These are phyloP conservation scores for Liposcelis brunnea DNA, from an alignment of 2,888 invertebrate genomes.

Conservation along the genomic window DNA sequence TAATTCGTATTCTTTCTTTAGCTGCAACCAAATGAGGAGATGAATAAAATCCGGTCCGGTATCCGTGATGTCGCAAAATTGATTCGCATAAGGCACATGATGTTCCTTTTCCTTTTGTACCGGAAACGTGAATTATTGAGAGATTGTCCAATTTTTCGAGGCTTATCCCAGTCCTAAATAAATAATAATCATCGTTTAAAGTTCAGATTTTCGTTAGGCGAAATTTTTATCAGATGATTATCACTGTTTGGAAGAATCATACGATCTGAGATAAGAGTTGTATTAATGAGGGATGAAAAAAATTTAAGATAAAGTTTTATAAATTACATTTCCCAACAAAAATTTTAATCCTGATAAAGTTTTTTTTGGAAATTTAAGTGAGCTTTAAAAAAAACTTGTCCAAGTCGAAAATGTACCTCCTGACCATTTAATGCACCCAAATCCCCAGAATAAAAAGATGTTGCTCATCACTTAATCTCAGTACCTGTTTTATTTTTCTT, in stretches of 20 bases:
- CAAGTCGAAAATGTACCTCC: too few relatives aligned
- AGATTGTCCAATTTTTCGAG: conserved; percentile 49
- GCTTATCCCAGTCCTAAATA: conserved; percentile 40
- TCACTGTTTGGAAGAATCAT: too few relatives aligned
- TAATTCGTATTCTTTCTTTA: conserved; percentile 76
- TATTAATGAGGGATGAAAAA: too few relatives aligned
- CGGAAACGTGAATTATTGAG: conserved; percentile 85
- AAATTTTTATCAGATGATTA: background rate
- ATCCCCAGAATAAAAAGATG: background rate
- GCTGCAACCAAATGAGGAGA: conserved; percentile 91
- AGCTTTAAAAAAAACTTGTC: too few relatives aligned
- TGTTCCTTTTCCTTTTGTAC: conserved; percentile 96
- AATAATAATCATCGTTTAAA: conserved; percentile 15
- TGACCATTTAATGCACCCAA: too few relatives aligned
- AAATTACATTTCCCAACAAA: too few relatives aligned
- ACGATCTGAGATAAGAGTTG: too few relatives aligned
- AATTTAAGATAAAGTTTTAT: too few relatives aligned
- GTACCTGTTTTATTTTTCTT: background rate
- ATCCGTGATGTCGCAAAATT: conserved; percentile 67
- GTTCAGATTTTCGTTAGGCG: conserved; percentile 4
- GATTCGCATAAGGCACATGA: conserved; percentile 87
- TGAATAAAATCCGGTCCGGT: conserved; percentile 83
- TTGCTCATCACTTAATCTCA: too few relatives aligned
- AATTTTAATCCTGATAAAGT: too few relatives aligned
- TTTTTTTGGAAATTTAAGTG: too few relatives aligned